phyloP scores from a whole-genome alignment of 2,888 invertebrate species.

The Platycnemis pennipes region DNA sequence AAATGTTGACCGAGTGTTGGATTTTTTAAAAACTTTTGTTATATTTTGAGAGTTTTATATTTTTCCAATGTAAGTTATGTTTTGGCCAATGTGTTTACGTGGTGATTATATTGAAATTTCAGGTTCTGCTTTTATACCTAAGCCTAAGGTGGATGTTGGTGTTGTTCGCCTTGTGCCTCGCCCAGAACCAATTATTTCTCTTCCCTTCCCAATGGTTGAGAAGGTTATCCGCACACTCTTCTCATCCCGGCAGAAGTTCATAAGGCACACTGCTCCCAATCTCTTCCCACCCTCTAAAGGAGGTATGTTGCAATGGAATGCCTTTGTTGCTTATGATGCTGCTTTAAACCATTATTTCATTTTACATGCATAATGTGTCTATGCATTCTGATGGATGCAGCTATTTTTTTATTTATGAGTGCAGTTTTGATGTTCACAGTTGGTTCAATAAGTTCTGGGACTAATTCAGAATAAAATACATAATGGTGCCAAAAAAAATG shows the following conservation, averaged over 20 bases:
- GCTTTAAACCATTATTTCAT: too few species aligned
- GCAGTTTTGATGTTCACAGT: too few species aligned
- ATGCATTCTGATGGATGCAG: too few species aligned
- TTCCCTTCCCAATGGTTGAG: constrained; percentile 92
- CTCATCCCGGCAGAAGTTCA: constrained; percentile 92
- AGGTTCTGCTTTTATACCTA: constrained; percentile 93
- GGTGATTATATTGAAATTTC: constrained; percentile 65
- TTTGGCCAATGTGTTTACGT: background rate
- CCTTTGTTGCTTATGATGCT: background rate
- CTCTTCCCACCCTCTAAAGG: constrained; percentile 41
- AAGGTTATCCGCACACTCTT: constrained; percentile 94
- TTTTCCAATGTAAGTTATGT: too few species aligned
- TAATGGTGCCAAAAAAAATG: too few species aligned
- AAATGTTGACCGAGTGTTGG: too few species aligned
- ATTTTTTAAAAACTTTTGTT: too few species aligned
- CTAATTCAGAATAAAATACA: too few species aligned
- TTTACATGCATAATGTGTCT: too few species aligned
- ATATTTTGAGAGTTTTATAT: too few species aligned
- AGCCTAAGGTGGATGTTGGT: constrained; percentile 98
- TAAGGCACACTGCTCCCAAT: constrained; percentile 19
- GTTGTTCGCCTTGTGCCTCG: constrained; percentile 94
- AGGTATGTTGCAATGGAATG: constrained; percentile 5
- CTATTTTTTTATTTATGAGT: too few species aligned
- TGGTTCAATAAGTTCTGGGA: too few species aligned
- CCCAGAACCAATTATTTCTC: constrained; percentile 86